Evolutionary conservation across 2,888 invertebrate species (phyloP).

Genomic region (Drosophila nr. fundita): DNA sequence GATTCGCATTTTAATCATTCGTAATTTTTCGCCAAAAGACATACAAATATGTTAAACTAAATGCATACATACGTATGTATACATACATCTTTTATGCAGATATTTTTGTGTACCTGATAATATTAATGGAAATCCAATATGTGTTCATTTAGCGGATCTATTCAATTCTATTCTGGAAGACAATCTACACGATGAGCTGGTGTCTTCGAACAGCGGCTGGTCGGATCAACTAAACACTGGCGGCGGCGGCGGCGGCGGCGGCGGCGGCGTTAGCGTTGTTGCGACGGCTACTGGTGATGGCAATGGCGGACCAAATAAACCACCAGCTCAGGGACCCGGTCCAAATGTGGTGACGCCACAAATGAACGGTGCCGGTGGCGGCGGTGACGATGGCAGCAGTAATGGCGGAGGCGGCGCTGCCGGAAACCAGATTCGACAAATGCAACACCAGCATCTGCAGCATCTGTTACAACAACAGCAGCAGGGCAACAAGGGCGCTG

Average conservation of each 20-base stretch:
- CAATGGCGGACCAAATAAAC: conserved; percentile 87
- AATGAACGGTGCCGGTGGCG: conserved; percentile 88
- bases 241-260: conserved; percentile 73
- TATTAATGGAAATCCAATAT: not conserved
- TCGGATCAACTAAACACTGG: conserved; percentile 87
- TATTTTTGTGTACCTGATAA: not conserved
- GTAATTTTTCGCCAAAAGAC: not conserved
- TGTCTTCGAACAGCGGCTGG: conserved; percentile 90
- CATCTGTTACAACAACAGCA: conserved; percentile 88
- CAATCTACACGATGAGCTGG: conserved; percentile 95
- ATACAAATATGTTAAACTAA: not conserved
- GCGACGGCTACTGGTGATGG: conserved; percentile 75
- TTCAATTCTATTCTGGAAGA: conserved; percentile 91
- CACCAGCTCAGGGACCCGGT: conserved; percentile 93
- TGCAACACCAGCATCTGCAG: conserved; percentile 87
- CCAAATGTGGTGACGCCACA: conserved; percentile 87
- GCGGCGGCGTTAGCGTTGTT: conserved; percentile 86
- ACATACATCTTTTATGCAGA: not conserved
- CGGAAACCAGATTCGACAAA: conserved; percentile 84
- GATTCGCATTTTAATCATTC: conserved; percentile 58
- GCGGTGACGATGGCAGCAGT: conserved; percentile 73
- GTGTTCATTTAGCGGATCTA: conserved; percentile 88
- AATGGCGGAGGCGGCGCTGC: conserved; percentile 43
- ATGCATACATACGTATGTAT: not conserved
- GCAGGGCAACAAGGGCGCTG: conserved; percentile 79